These are phyloP conservation scores for Trialeurodes vaporariorum DNA, from an alignment of 1,140 invertebrate species.

Conservation along the genomic window DNA sequence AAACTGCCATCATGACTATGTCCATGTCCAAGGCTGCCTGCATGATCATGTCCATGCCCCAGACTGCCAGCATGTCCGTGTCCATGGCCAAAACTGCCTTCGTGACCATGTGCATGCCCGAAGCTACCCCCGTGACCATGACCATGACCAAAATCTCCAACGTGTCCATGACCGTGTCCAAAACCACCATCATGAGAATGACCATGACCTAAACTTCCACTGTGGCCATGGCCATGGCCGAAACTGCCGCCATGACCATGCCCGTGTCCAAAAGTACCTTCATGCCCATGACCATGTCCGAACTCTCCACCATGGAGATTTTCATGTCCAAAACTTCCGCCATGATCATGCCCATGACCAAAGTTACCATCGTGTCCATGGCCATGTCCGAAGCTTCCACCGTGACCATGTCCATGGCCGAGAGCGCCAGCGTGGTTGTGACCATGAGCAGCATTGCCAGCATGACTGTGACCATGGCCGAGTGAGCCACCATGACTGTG, in stretches of 20 bases:
- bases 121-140: slow-evolving; percentile 10
- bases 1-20: slow-evolving; percentile 12
- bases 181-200: slow-evolving; percentile 12
- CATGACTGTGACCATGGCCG: slow-evolving; percentile 13
- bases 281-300: slow-evolving; percentile 8
- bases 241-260: slow-evolving; percentile 12
- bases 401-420: slow-evolving; percentile 17
- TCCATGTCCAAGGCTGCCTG: slow-evolving; percentile 7
- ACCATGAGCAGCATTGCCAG: slow-evolving; percentile 13
- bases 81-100: slow-evolving; percentile 9
- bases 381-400: slow-evolving; percentile 14
- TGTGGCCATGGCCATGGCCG: slow-evolving; percentile 11
- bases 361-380: slow-evolving; percentile 17
- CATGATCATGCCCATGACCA: slow-evolving; percentile 16
- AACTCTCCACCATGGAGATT: slow-evolving; percentile 13
- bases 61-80: slow-evolving; percentile 3
- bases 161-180: slow-evolving; percentile 8
- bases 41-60: slow-evolving; percentile 8
- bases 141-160: slow-evolving; percentile 1
- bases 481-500: slow-evolving; percentile 11
- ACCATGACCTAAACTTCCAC: slow-evolving; percentile 10
- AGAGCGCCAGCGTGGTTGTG: slow-evolving; percentile 3
- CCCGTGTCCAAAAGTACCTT: slow-evolving; percentile 9
- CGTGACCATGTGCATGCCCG: slow-evolving; percentile 8
- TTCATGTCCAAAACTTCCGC: slow-evolving; percentile 15